phyloP scores from a whole-genome alignment of 1,140 invertebrate genomes.

The Helicorthomorpha holstii region DNA sequence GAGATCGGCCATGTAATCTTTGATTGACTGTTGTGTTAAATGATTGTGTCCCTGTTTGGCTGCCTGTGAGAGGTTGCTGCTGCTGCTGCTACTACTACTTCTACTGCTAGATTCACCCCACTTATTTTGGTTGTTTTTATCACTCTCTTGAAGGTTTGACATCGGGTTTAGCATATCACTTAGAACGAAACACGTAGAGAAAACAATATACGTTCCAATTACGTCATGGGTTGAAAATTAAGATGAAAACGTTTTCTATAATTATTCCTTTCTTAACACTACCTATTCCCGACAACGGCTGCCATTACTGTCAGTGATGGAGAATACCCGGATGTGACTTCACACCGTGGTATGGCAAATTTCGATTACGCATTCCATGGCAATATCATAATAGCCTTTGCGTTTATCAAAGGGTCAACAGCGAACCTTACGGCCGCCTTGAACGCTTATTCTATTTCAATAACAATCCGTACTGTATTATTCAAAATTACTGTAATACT shows the following conservation, averaged over 20 bases:
- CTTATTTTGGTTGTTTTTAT: slow-evolving; percentile 31
- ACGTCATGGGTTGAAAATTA: slow-evolving; percentile 1
- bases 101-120: no score
- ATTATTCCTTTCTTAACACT: slow-evolving; percentile 4
- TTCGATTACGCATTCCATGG: no score
- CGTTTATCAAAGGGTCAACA: no score
- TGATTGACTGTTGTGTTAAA: slow-evolving; percentile 50
- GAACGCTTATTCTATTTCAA: no score
- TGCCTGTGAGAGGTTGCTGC: slow-evolving; percentile 15
- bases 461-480: no score
- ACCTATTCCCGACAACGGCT: background rate
- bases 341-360: no score
- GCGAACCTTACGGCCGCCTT: no score
- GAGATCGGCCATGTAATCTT: slow-evolving; percentile 72
- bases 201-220: background rate
- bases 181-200: background rate
- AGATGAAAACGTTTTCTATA: slow-evolving; percentile 2
- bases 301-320: background rate
- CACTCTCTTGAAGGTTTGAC: slow-evolving; percentile 51
- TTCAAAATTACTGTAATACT: no score
- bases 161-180: slow-evolving; percentile 68
- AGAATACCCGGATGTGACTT: slow-evolving; percentile 1
- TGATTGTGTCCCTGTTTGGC: slow-evolving; percentile 37
- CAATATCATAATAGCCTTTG: no score
- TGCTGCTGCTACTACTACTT: no score